These are phyloP conservation scores for Anagrus nilaparvatae DNA, from an alignment of 1,140 invertebrate genomes.

Conservation along the genomic window DNA sequence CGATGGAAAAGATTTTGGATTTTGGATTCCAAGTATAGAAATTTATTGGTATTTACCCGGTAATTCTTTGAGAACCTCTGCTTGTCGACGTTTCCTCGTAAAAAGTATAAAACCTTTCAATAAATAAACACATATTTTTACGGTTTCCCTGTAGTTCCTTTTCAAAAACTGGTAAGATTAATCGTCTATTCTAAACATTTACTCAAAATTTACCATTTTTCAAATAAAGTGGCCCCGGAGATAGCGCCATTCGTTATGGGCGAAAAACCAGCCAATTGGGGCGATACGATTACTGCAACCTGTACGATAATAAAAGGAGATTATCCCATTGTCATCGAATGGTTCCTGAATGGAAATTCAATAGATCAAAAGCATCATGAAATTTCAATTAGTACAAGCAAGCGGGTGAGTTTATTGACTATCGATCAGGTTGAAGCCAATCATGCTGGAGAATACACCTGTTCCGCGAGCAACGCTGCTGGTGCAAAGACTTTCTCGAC, in stretches of 20 bases:
- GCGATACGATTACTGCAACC: conserved; percentile 31
- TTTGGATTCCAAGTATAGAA: no score
- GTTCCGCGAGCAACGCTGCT: conserved; percentile 33
- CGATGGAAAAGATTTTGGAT: no score
- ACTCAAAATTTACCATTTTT: no score
- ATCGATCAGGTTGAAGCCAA: conserved; percentile 24
- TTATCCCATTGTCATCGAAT: conserved; percentile 24
- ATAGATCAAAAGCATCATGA: conserved; percentile 10
- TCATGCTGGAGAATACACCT: conserved; percentile 31
- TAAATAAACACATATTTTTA: no score
- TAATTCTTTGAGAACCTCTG: no score
- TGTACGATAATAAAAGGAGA: conserved; percentile 33
- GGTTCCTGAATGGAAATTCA: conserved; percentile 15
- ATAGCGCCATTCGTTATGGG: conserved; percentile 25
- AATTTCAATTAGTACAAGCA: conserved; percentile 14
- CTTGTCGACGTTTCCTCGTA: no score
- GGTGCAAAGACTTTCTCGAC: conserved; percentile 30
- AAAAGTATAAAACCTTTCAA: no score
- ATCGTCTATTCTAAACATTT: no score
- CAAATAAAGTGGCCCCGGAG: conserved; percentile 21
- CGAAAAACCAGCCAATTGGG: conserved; percentile 28
- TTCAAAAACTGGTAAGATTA: no score
- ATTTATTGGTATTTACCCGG: no score
- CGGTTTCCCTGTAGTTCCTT: no score
- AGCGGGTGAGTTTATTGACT: conserved; percentile 15